Evolutionary conservation across 2,888 invertebrate genomes (phyloP).

Genomic region (Corbicula japonica): DNA sequence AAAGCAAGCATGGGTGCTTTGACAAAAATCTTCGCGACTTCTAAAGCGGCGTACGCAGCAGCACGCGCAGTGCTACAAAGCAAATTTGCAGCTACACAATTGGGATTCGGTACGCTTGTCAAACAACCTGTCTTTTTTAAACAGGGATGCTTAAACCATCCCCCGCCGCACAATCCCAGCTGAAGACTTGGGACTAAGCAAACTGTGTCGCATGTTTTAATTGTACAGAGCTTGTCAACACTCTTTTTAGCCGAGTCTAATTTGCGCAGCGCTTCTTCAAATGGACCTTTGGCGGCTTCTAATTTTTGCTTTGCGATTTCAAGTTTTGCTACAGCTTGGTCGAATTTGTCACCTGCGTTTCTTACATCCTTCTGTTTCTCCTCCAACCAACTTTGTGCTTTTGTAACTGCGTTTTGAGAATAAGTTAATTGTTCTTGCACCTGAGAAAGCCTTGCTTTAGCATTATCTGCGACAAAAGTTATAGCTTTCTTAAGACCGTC

Average conservation of each 20-base stretch:
- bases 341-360: slow-evolving; percentile 53
- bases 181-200: slow-evolving; percentile 60
- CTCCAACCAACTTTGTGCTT: slow-evolving; percentile 56
- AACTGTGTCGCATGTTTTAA: slow-evolving; percentile 47
- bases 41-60: slow-evolving; percentile 45
- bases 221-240: slow-evolving; percentile 64
- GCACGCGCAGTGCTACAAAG: slow-evolving; percentile 32
- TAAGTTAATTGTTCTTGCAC: slow-evolving; percentile 46
- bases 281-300: slow-evolving; percentile 62
- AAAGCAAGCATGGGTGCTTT: slow-evolving; percentile 37
- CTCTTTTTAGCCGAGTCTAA: slow-evolving; percentile 54
- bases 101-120: slow-evolving; percentile 41
- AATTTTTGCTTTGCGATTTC: slow-evolving; percentile 56
- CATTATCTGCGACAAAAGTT: slow-evolving; percentile 35
- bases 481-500: slow-evolving; percentile 47
- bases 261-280: slow-evolving; percentile 47
- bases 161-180: slow-evolving; percentile 33
- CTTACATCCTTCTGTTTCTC: slow-evolving; percentile 43
- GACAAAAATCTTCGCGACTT: slow-evolving; percentile 46
- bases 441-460: slow-evolving; percentile 44
- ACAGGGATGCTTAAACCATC: slow-evolving; percentile 4
- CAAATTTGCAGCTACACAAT: slow-evolving; percentile 40
- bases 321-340: slow-evolving; percentile 48
- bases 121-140: slow-evolving; percentile 33
- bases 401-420: slow-evolving; percentile 45